Conservation (phyloP, 2,113 vertebrate species). For the Etheostoma spectabile region DNA sequence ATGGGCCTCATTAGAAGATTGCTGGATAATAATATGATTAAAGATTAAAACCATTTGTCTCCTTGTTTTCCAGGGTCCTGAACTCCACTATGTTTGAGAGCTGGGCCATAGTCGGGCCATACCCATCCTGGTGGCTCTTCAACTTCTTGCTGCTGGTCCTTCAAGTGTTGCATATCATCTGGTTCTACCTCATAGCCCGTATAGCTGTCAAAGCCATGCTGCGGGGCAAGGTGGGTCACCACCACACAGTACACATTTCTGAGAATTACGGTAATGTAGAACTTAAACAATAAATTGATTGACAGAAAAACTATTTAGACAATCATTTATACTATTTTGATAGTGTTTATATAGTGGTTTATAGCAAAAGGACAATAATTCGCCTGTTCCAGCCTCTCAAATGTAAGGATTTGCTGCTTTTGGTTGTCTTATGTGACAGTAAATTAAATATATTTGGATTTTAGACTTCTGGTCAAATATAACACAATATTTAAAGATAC, state of each 20-base stretch:
- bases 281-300: not conserved
- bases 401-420: not conserved
- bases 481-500: not conserved
- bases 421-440: not conserved
- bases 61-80: conserved; percentile 86
- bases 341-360: not conserved
- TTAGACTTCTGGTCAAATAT: not conserved
- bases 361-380: not conserved
- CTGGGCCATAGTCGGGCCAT: conserved; percentile 94
- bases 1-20: conserved; percentile 3
- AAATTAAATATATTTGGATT: not conserved
- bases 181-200: conserved; percentile 94
- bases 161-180: conserved; percentile 93
- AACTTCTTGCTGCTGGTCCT: conserved; percentile 90
- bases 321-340: not conserved
- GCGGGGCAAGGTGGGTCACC: conserved; percentile 90
- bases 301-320: not conserved
- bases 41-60: not conserved
- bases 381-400: not conserved
- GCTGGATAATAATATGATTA: not conserved
- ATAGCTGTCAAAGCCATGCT: conserved; percentile 92
- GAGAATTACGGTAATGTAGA: not conserved
- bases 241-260: not conserved
- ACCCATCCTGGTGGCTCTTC: conserved; percentile 97
- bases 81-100: conserved; percentile 97